phyloP scores from a whole-genome alignment of 1,140 invertebrate species.

The Phymorhynchus buccinoides region DNA sequence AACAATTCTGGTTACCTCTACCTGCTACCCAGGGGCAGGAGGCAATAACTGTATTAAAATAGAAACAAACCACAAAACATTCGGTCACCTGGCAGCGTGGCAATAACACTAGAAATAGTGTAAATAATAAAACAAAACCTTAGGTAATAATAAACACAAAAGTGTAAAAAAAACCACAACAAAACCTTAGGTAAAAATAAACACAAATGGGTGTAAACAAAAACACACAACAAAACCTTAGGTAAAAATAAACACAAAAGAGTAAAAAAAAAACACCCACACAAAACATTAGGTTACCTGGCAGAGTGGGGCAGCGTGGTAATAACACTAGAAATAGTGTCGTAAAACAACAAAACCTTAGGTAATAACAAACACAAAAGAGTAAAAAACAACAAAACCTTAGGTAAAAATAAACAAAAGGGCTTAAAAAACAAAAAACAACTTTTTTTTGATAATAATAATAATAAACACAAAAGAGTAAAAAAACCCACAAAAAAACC shows the following conservation, averaged over 20 bases:
- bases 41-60: too few relatives aligned
- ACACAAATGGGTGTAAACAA: background rate
- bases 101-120: too few relatives aligned
- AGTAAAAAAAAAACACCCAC: background rate
- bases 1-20: too few relatives aligned
- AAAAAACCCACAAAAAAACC: background rate
- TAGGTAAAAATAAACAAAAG: background rate
- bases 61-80: too few relatives aligned
- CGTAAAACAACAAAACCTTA: background rate
- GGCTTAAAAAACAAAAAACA: background rate
- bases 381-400: background rate
- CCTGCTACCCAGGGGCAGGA: too few relatives aligned
- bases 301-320: too few relatives aligned
- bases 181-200: background rate
- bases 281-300: too few relatives aligned
- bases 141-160: background rate
- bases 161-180: background rate
- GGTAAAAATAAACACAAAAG: too few relatives aligned
- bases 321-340: too few relatives aligned
- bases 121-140: too few relatives aligned
- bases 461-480: too few relatives aligned
- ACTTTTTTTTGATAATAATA: background rate
- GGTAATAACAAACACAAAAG: background rate
- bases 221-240: background rate
- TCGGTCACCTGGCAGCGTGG: too few relatives aligned